A percentile compares a stretch with the other conserved stretches of the same genome.
Evolutionary conservation across 2,113 vertebrate genomes (phyloP).

Genomic region (Oncorhynchus keta): DNA sequence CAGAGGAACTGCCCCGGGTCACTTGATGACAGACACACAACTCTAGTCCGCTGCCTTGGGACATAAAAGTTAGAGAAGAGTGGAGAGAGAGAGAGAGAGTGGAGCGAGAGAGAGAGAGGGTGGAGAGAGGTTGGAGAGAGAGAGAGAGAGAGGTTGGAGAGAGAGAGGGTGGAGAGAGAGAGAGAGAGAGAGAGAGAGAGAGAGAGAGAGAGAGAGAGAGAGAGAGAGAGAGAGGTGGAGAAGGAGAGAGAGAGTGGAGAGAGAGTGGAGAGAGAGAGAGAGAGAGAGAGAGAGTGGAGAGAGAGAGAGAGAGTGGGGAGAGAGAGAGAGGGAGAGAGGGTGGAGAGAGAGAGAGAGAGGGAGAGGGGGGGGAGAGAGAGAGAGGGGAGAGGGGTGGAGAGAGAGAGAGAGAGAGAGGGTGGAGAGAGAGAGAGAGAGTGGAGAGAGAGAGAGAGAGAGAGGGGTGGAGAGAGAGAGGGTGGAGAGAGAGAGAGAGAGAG

Average conservation of each 20-base stretch:
- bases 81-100: conserved; percentile 1
- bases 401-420: no score
- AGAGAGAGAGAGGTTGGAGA: no score
- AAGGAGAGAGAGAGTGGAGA: not conserved
- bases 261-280: no score
- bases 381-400: no score
- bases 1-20: not conserved
- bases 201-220: not conserved
- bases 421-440: not conserved
- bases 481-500: no score
- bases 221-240: no score
- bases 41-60: not conserved
- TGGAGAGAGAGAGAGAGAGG: no score
- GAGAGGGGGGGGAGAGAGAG: no score
- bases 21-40: not conserved
- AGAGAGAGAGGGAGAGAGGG: not conserved
- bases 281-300: no score
- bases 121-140: no score
- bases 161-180: not conserved
- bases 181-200: no score
- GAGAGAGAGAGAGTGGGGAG: not conserved
- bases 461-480: not conserved
- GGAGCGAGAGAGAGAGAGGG: not conserved
- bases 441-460: no score
- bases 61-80: not conserved